Conservation (phyloP, 2,797 vertebrate genomes). For the Labroides dimidiatus region DNA sequence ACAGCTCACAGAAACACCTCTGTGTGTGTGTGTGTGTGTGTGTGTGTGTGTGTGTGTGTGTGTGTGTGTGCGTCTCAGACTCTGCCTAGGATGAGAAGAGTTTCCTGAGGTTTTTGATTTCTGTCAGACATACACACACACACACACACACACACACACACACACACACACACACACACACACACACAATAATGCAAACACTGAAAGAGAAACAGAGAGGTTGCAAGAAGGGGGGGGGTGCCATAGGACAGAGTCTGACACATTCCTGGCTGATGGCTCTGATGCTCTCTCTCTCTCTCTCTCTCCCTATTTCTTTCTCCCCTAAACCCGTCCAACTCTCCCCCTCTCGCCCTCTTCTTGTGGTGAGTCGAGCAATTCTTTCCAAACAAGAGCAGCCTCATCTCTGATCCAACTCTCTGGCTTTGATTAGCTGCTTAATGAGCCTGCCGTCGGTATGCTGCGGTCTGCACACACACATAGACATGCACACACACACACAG, state of each 20-base stretch:
- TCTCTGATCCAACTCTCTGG: slow-evolving; percentile 85
- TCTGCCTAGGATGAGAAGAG: slow-evolving; percentile 58
- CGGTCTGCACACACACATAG: slow-evolving; percentile 59
- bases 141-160: slow-evolving; percentile 43
- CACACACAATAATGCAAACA: slow-evolving; percentile 51
- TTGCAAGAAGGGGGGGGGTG: slow-evolving; percentile 62
- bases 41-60: slow-evolving; percentile 1
- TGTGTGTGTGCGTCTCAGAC: slow-evolving; percentile 6
- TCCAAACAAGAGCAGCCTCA: slow-evolving; percentile 84
- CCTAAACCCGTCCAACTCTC: slow-evolving; percentile 67
- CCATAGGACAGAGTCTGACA: slow-evolving; percentile 83
- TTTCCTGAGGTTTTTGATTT: slow-evolving; percentile 84
- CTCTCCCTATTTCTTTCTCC: slow-evolving; percentile 65
- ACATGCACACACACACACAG: slow-evolving; percentile 19
- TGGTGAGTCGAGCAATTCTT: slow-evolving; percentile 84
- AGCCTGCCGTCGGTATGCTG: slow-evolving; percentile 84
- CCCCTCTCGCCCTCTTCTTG: slow-evolving; percentile 70
- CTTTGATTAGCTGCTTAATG: slow-evolving; percentile 87
- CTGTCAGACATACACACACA: slow-evolving; percentile 71
- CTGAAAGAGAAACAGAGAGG: slow-evolving; percentile 71
- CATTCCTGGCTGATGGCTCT: slow-evolving; percentile 83
- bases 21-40: too few relatives aligned
- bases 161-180: too few relatives aligned
- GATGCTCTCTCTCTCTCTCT: slow-evolving; percentile 68
- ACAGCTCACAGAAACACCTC: slow-evolving; percentile 33